Base-by-base conservation (phyloP, 1,140 invertebrate genomes). In the Sweltsa coloradensis region DNA sequence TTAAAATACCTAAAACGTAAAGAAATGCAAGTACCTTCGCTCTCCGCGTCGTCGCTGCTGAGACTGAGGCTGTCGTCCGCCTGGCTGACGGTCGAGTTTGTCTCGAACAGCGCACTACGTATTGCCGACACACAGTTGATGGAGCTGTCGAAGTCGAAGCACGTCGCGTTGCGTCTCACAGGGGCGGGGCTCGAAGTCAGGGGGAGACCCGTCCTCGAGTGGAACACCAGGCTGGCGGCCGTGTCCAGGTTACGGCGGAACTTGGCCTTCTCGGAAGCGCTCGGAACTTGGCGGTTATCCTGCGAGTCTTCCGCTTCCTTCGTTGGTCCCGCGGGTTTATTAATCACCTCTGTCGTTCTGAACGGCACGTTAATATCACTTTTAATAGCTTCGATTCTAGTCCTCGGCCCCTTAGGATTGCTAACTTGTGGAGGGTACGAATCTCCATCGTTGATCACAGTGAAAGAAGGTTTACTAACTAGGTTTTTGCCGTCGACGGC, bases 101-200 rank as follows among this genome's bases (percentile, higher is more conserved):
- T 53, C 41, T 68, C 66, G 37, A 69, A 69, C 13, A 69, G 51
- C 26, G 67, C 67, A 48, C 67, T 68, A 27, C 46, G 46, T 14
- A 89, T 89, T 9, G 84, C 84, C 45, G 80, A 83, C 22, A 85
- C 79, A 46, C 78, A 80, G 56, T 81, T 85, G 36, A 92, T 73
- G 24, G 78, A 79, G 56, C 82, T 83, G 64, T 92, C 89, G 58
- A 85, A 92, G 59, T 89, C 86, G 64, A 92, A 92, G 53, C 80
- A 76, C 42, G 78, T 76, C 50, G 77, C 81, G 2, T 81, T 82
- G 60, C 79, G 77, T 54, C 83, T 60, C 5, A 89, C 62, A 1
- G 88, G 89, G 11, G 87, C 89, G 0, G 88, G 89, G 64, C 86
- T 90, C 9, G 86, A 90, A 2, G 85, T 88, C n/a, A 89, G 65